Percentiles rank a stretch among this genome's conserved stretches.
Conservation (phyloP, 2,113 vertebrate genomes). For the Ploceus nigricollis region DNA sequence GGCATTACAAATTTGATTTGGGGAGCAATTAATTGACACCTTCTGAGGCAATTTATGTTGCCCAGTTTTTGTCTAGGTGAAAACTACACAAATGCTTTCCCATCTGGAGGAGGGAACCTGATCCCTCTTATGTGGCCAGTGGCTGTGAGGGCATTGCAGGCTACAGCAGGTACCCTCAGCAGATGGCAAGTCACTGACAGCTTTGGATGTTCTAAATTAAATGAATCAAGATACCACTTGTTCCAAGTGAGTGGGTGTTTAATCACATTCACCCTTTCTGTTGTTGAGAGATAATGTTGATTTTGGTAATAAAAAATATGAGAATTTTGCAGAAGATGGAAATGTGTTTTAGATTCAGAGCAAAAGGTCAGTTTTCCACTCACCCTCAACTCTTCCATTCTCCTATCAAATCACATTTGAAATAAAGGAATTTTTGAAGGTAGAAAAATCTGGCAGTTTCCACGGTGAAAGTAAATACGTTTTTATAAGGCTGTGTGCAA, state of each 20-base stretch:
- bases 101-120: background rate
- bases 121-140: background rate
- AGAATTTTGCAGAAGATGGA: background rate
- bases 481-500: background rate
- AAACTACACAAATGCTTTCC: background rate
- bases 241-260: slow-evolving; percentile 43
- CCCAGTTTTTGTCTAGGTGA: background rate
- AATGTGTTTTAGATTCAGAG: slow-evolving; percentile 23
- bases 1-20: background rate
- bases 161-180: slow-evolving; percentile 9
- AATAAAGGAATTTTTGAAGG: background rate
- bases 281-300: slow-evolving; percentile 20
- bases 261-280: slow-evolving; percentile 19
- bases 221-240: slow-evolving; percentile 43
- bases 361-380: background rate
- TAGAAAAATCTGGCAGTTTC: background rate
- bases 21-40: background rate
- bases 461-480: background rate
- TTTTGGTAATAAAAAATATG: slow-evolving; percentile 11
- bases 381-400: background rate
- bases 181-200: slow-evolving; percentile 40
- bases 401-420: background rate
- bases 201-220: slow-evolving; percentile 31
- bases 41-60: background rate
- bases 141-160: background rate